phyloP scores from a whole-genome alignment of 2,797 vertebrate species.

The Tragelaphus oryx region DNA sequence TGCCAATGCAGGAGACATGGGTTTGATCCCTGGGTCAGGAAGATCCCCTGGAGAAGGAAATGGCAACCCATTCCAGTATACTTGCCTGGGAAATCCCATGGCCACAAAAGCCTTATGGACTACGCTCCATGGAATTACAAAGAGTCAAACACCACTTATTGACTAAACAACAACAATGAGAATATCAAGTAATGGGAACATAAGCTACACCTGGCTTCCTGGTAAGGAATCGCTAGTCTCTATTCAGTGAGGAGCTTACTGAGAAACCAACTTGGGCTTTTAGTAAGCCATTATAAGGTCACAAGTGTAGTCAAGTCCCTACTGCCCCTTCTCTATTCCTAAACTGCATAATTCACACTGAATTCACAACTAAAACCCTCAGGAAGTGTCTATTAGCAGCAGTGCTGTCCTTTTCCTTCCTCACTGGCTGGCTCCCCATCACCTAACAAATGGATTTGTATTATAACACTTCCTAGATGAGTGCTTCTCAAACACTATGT shows the following conservation, averaged over 20 bases:
- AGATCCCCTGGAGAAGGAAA: background rate
- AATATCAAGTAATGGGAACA: background rate
- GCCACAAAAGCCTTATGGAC: background rate
- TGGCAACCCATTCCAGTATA: background rate
- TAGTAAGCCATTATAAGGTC: background rate
- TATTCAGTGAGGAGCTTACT: background rate
- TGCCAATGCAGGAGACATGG: background rate
- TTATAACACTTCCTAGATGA: background rate
- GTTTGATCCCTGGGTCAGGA: background rate
- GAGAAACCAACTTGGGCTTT: background rate
- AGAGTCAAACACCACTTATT: background rate
- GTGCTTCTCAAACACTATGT: background rate
- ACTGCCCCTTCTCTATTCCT: background rate
- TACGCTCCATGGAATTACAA: background rate
- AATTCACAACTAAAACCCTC: background rate
- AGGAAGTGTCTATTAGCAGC: background rate
- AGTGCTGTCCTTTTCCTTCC: background rate
- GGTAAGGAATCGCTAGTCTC: background rate
- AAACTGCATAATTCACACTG: background rate
- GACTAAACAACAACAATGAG: background rate
- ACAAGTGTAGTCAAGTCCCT: background rate
- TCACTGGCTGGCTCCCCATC: background rate
- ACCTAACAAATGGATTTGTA: background rate
- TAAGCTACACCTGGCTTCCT: background rate
- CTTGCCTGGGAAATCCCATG: background rate